Percentiles rank a stretch among this genome's conserved stretches.
Conservation (phyloP, 2,888 invertebrate genomes). For the Syrista parreyssii region DNA sequence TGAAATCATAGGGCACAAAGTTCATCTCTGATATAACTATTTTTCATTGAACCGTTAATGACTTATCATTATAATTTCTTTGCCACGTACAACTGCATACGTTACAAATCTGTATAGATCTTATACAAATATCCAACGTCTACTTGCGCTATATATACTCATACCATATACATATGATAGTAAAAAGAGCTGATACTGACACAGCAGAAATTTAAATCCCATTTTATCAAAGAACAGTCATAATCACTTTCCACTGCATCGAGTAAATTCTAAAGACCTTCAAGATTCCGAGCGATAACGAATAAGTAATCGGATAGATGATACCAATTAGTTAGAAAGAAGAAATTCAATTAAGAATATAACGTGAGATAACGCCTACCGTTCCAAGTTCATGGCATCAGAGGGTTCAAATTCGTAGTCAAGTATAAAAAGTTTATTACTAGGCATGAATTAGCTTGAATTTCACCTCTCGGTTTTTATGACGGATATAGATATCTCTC, state of each 20-base stretch:
- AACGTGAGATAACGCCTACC: not conserved
- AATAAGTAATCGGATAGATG: conserved; percentile 17
- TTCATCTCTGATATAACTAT: not conserved
- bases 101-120: not conserved
- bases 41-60: not conserved
- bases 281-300: conserved; percentile 5
- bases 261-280: conserved; percentile 12
- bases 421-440: not conserved
- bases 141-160: not conserved
- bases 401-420: not conserved
- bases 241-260: not conserved
- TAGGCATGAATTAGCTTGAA: not conserved
- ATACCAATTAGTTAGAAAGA: conserved; percentile 19
- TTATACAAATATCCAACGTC: not conserved
- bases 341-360: conserved; percentile 4
- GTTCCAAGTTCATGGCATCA: not conserved
- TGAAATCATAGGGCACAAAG: not conserved
- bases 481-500: not conserved
- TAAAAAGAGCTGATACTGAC: conserved; percentile 2
- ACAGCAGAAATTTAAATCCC: not conserved
- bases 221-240: not conserved
- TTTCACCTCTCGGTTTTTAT: not conserved
- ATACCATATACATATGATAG: conserved; percentile 12
- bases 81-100: not conserved
- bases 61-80: not conserved